Percentiles rank a stretch among this genome's conserved stretches.
These are phyloP conservation scores for Agonopterix subpropinquella DNA, from an alignment of 2,888 invertebrate genomes.

Conservation along the genomic window DNA sequence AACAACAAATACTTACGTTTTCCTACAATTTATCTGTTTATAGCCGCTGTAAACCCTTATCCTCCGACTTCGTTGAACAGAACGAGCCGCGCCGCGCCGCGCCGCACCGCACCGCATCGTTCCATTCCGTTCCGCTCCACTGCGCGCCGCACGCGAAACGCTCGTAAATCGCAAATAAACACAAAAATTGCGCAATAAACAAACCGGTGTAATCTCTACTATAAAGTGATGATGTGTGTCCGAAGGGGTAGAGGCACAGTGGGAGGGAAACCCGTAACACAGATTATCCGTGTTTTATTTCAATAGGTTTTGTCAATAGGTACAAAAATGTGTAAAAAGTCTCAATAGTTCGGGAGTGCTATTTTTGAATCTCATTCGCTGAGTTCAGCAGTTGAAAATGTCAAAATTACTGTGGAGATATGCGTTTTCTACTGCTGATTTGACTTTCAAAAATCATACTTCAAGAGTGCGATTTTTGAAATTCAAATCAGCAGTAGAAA, in stretches of 20 bases:
- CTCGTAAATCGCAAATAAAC: constrained; percentile 27
- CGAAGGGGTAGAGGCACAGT: constrained; percentile 1
- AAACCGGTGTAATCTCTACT: constrained; percentile 18
- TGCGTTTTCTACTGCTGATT: no score
- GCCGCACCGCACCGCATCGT: neutral
- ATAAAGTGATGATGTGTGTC: constrained; percentile 14
- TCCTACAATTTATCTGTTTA: neutral
- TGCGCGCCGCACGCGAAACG: constrained; percentile 18
- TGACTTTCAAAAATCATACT: no score
- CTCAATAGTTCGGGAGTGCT: no score
- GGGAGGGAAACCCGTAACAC: neutral
- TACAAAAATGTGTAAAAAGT: no score
- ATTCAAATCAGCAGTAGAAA: no score
- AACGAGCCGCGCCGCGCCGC: neutral
- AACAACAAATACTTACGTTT: neutral
- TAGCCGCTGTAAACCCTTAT: neutral
- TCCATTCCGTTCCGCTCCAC: neutral
- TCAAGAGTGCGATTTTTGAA: no score
- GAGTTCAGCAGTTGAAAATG: no score
- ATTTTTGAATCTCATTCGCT: no score
- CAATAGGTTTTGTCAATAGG: no score
- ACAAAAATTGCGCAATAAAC: constrained; percentile 22
- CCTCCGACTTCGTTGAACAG: neutral
- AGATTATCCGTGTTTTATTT: neutral
- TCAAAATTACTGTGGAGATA: no score